phyloP scores from a whole-genome alignment of 2,888 invertebrate species.

The Panzeria rudis region DNA sequence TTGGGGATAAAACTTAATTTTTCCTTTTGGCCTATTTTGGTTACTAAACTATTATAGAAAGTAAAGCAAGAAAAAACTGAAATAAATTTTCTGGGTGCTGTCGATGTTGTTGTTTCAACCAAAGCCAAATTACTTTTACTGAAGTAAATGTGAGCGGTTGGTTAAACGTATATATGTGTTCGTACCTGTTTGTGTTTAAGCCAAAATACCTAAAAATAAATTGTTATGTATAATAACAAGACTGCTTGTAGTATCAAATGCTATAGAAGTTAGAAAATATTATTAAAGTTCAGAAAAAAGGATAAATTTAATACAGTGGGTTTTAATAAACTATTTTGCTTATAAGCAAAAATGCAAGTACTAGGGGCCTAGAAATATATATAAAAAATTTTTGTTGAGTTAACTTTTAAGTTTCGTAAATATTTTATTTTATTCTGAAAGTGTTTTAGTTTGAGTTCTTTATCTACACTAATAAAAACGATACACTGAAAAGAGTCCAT shows the following conservation, averaged over 20 bases:
- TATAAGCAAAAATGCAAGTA: too few species aligned
- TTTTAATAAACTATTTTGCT: too few species aligned
- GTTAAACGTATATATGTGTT: background rate
- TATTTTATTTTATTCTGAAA: too few species aligned
- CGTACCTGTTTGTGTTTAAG: background rate
- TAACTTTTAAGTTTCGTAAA: too few species aligned
- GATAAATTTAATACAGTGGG: too few species aligned
- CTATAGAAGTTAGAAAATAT: background rate
- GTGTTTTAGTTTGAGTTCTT: too few species aligned
- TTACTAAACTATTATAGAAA: background rate
- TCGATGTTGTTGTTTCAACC: too few species aligned
- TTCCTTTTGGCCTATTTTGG: background rate
- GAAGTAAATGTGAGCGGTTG: background rate
- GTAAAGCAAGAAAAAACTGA: background rate
- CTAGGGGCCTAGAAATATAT: too few species aligned
- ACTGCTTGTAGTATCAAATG: background rate
- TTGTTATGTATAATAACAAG: background rate
- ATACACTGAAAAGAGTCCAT: too few species aligned
- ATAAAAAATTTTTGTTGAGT: too few species aligned
- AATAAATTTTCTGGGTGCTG: background rate
- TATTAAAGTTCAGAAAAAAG: background rate
- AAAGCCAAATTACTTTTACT: background rate
- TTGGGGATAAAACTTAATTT: constrained; percentile 24
- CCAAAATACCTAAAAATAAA: background rate
- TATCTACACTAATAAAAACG: too few species aligned